These are phyloP conservation scores for Mesitornis unicolor DNA, from an alignment of 2,113 vertebrate genomes.

Conservation along the genomic window DNA sequence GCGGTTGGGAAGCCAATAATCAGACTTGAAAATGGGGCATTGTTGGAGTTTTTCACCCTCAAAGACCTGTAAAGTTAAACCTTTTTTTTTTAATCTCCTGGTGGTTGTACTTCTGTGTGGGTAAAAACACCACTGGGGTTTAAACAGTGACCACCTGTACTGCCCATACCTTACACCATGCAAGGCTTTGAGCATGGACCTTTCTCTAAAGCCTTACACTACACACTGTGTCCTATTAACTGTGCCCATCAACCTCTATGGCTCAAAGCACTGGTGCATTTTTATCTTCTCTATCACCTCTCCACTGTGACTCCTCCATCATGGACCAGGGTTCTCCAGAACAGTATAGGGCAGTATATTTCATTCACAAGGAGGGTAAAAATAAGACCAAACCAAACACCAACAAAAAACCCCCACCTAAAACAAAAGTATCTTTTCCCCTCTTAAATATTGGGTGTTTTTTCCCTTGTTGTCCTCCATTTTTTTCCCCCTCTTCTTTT, in stretches of 20 bases:
- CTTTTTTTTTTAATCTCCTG: neutral
- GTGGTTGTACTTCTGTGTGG: neutral
- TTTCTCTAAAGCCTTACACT: neutral
- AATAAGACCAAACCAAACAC: no score
- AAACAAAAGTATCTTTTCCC: no score
- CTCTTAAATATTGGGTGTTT: no score
- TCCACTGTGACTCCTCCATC: neutral
- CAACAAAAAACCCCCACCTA: no score
- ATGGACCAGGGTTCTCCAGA: neutral
- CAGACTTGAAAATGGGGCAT: neutral
- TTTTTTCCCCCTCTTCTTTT: accelerated
- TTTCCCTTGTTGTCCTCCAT: accelerated
- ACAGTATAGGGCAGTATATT: neutral
- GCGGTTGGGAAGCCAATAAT: neutral
- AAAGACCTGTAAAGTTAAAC: neutral
- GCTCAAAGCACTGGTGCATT: neutral
- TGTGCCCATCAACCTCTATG: neutral
- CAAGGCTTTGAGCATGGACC: neutral
- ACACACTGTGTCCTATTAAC: neutral
- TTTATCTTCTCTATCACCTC: neutral
- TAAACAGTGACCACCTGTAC: neutral
- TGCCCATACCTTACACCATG: neutral
- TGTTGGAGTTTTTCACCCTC: neutral
- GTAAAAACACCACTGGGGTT: neutral
- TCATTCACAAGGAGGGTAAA: no score